Evolutionary conservation across 2,113 vertebrate genomes (phyloP).

Genomic region (Tinamus guttatus): DNA sequence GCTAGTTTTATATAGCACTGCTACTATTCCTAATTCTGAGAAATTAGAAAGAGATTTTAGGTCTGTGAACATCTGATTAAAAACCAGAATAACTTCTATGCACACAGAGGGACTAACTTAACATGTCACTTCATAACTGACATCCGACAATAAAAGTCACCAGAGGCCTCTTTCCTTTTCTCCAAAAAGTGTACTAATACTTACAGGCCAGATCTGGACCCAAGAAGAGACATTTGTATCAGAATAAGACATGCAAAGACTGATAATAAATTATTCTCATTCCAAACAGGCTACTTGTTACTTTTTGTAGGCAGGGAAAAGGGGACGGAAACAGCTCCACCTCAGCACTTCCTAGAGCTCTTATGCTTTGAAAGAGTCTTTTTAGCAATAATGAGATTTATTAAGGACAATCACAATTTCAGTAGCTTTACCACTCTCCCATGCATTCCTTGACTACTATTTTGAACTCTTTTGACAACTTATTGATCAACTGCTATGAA

Average conservation of each 20-base stretch:
- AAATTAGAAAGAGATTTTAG: neutral
- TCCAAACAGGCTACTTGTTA: neutral
- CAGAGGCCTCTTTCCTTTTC: fast-evolving
- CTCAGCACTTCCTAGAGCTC: neutral
- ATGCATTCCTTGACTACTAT: neutral
- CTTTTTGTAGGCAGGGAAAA: neutral
- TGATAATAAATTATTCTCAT: neutral
- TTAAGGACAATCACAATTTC: neutral
- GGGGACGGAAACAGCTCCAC: neutral
- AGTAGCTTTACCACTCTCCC: neutral
- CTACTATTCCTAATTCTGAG: neutral
- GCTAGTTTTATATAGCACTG: neutral
- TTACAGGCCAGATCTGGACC: neutral
- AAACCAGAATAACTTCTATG: neutral
- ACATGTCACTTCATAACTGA: neutral
- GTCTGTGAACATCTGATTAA: neutral
- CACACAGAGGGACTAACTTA: neutral
- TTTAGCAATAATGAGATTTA: neutral
- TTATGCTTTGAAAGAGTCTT: neutral
- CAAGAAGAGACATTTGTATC: neutral
- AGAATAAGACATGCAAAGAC: neutral
- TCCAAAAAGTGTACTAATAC: neutral
- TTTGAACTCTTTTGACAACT: neutral
- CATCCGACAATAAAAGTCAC: neutral
- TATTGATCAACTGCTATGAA: neutral